A percentile compares a stretch with the other conserved stretches of the same genome.
phyloP scores from a whole-genome alignment of 2,113 vertebrate species.

The Haemorhous mexicanus region DNA sequence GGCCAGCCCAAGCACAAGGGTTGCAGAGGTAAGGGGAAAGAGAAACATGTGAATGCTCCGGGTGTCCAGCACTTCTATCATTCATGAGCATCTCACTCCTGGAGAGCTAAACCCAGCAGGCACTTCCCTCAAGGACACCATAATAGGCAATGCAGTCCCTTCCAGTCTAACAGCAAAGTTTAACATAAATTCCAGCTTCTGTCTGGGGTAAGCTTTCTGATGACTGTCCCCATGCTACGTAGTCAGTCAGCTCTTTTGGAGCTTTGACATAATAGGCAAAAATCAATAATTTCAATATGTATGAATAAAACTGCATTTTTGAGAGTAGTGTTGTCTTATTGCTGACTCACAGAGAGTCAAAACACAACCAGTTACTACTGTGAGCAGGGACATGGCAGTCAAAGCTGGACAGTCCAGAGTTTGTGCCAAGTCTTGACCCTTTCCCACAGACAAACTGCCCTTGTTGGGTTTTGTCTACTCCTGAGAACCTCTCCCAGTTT shows the following conservation, averaged over 20 bases:
- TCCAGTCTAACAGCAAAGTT: neutral
- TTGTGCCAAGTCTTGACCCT: neutral
- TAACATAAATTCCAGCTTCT: neutral
- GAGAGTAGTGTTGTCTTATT: neutral
- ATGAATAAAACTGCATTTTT: neutral
- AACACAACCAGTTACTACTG: neutral
- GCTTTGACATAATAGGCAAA: neutral
- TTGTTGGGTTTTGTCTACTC: neutral
- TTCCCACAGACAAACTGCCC: neutral
- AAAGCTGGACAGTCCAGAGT: neutral
- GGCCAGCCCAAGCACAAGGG: neutral
- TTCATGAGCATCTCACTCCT: neutral
- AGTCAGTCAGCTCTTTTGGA: neutral
- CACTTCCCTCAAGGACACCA: neutral
- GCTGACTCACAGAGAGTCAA: neutral
- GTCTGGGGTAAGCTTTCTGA: neutral
- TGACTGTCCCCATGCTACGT: neutral
- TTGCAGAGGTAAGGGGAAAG: neutral
- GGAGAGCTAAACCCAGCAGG: neutral
- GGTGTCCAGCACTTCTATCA: neutral
- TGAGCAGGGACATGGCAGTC: accelerated
- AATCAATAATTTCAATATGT: neutral
- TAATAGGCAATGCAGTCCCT: neutral
- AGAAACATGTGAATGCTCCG: accelerated
- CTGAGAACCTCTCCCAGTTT: neutral